These are phyloP conservation scores for Andrena camellia DNA, from an alignment of 2,888 invertebrate genomes.

Conservation along the genomic window DNA sequence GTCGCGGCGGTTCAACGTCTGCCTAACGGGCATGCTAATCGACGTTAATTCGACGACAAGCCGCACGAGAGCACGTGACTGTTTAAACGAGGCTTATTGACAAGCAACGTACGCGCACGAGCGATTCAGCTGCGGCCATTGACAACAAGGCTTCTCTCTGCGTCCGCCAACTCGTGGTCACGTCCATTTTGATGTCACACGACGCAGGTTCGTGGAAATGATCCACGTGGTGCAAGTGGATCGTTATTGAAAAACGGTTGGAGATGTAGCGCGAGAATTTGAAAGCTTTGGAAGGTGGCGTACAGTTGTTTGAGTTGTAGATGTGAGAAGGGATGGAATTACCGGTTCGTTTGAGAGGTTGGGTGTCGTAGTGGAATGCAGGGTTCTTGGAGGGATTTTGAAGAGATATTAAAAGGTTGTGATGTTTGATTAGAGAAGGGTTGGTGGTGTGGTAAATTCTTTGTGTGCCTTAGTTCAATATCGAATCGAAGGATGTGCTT, in stretches of 20 bases:
- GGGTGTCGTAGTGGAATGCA: too few relatives aligned
- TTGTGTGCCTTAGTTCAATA: neutral
- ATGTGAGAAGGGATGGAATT: too few relatives aligned
- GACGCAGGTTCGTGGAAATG: too few relatives aligned
- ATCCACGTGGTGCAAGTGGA: too few relatives aligned
- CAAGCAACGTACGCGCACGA: constrained; percentile 47
- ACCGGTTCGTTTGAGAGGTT: too few relatives aligned
- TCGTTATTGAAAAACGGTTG: neutral
- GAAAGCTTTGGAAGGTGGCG: too few relatives aligned
- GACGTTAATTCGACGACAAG: constrained; percentile 82
- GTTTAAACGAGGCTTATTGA: constrained; percentile 68
- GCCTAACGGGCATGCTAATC: constrained; percentile 83
- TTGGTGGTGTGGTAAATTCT: neutral
- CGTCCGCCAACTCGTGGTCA: neutral
- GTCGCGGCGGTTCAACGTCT: constrained; percentile 81
- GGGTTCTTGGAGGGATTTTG: too few relatives aligned
- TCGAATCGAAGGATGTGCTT: too few relatives aligned
- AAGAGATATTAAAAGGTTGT: too few relatives aligned
- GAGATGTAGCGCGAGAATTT: neutral
- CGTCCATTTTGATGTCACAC: neutral
- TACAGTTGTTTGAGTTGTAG: too few relatives aligned
- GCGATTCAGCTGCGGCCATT: constrained; percentile 40
- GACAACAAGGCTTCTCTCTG: constrained; percentile 48
- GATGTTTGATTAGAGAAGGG: neutral
- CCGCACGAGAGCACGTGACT: constrained; percentile 63